phyloP scores from a whole-genome alignment of 2,888 invertebrate species.

The Phaedon cochleariae region DNA sequence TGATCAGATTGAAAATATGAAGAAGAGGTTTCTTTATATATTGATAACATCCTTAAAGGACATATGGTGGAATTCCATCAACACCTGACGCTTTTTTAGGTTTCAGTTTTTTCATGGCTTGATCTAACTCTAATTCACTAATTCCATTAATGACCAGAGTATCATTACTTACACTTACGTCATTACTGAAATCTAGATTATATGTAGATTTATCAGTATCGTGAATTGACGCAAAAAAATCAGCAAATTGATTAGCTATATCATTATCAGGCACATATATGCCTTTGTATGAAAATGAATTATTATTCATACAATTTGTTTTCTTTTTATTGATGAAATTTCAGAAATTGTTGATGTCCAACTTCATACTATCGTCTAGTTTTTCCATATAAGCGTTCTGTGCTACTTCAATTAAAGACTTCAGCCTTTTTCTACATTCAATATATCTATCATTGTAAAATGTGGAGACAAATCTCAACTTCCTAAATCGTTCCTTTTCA shows the following conservation, averaged over 20 bases:
- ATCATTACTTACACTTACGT: neutral
- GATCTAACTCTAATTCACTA: too few species aligned
- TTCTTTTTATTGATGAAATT: neutral
- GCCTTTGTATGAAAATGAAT: too few species aligned
- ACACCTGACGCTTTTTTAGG: neutral
- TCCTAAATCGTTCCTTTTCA: too few species aligned
- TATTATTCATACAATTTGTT: too few species aligned
- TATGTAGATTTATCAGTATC: neutral
- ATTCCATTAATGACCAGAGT: neutral
- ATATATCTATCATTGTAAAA: too few species aligned
- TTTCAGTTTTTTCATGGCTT: neutral
- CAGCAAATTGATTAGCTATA: too few species aligned
- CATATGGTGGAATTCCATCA: neutral
- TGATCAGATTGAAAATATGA: neutral
- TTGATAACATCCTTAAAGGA: neutral
- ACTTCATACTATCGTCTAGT: neutral
- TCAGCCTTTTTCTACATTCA: too few species aligned
- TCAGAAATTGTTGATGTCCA: neutral
- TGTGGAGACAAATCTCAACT: too few species aligned
- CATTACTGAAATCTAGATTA: neutral
- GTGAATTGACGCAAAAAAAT: neutral
- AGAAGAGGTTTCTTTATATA: neutral
- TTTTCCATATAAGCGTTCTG: neutral
- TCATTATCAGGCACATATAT: too few species aligned
- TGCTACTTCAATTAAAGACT: too few species aligned